Evolutionary conservation across 2,797 vertebrate genomes (phyloP).

Genomic region (Sebastes itinus): DNA sequence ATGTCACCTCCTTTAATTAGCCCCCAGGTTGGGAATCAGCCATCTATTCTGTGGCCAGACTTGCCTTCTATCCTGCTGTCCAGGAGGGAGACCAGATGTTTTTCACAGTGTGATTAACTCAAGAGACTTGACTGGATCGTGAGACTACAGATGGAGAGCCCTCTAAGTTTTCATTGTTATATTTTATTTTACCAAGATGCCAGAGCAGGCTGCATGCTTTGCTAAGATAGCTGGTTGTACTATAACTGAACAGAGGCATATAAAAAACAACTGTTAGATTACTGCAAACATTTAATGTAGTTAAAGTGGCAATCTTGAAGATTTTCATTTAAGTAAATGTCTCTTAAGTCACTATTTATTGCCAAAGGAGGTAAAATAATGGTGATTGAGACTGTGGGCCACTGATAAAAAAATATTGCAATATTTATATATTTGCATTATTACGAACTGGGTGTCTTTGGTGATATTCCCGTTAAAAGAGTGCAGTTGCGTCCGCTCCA

Average conservation of each 20-base stretch:
- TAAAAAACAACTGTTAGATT: not conserved
- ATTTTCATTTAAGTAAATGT: no score
- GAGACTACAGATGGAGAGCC: conserved; percentile 11
- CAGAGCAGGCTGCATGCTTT: not conserved
- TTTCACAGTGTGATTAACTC: conserved; percentile 40
- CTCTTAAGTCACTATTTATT: no score
- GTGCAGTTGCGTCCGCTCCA: accelerated
- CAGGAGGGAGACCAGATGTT: conserved; percentile 54
- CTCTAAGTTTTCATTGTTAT: not conserved
- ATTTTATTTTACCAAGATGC: not conserved
- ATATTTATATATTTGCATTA: no score
- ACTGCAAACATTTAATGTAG: not conserved
- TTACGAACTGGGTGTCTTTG: no score
- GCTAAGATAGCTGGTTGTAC: not conserved
- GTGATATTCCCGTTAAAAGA: no score
- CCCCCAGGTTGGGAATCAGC: conserved; percentile 39
- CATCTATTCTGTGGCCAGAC: conserved; percentile 36
- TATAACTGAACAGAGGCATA: not conserved
- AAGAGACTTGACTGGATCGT: conserved; percentile 13
- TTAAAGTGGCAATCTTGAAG: no score
- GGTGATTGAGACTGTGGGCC: no score
- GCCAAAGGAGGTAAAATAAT: no score
- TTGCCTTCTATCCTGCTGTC: conserved; percentile 33
- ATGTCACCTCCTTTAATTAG: conserved; percentile 61
- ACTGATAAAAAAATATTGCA: no score